Percentiles rank a stretch among this genome's conserved stretches.
Evolutionary conservation across 1,140 invertebrate genomes (phyloP).

Genomic region (Melitaea cinxia): DNA sequence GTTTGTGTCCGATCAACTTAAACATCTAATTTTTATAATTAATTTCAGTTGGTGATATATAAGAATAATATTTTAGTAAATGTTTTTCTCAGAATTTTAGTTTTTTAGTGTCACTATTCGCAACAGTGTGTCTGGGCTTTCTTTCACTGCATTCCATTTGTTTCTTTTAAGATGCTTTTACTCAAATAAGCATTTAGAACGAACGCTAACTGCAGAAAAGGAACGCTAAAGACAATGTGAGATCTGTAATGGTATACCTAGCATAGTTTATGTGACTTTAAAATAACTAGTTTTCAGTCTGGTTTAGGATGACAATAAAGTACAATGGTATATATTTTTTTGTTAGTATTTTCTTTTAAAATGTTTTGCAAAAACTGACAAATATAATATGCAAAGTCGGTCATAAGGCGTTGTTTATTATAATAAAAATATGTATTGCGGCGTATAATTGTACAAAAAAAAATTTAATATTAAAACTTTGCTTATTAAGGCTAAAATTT

Average conservation of each 20-base stretch:
- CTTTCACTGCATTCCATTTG: background rate
- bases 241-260: background rate
- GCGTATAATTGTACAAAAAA: background rate
- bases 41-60: background rate
- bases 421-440: too few species aligned
- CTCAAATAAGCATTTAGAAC: background rate
- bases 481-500: conserved; percentile 16
- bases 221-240: background rate
- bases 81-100: background rate
- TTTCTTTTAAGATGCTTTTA: background rate
- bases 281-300: too few species aligned
- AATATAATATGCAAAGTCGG: too few species aligned
- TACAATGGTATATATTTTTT: too few species aligned
- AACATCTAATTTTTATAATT: background rate
- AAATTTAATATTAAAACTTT: conserved; percentile 4
- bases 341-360: too few species aligned
- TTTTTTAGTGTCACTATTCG: background rate
- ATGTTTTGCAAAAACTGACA: too few species aligned
- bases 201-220: background rate
- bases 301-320: too few species aligned
- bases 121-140: background rate
- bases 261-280: background rate
- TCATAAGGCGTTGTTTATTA: too few species aligned
- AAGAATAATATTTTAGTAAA: background rate
- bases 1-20: too few species aligned